phyloP scores from a whole-genome alignment of 2,797 vertebrate genomes.

The Melanotaenia boesemani region DNA sequence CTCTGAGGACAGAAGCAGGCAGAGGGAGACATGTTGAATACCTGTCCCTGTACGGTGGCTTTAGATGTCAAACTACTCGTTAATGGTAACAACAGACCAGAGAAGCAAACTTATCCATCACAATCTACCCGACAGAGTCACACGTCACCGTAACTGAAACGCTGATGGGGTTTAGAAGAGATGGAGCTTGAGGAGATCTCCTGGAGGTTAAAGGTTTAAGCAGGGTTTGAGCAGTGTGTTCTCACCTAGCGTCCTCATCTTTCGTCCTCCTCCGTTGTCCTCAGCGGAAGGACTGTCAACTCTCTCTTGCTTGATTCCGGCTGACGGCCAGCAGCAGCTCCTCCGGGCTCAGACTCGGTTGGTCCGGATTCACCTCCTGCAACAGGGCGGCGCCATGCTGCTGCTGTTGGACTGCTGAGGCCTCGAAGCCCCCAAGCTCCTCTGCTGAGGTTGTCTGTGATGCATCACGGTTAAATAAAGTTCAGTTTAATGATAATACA shows the following conservation, averaged over 20 bases:
- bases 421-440: conserved; percentile 81
- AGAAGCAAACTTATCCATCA: too few relatives aligned
- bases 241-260: conserved; percentile 59
- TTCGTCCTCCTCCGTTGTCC: conserved; percentile 32
- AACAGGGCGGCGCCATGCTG: conserved; percentile 59
- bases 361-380: conserved; percentile 69
- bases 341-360: conserved; percentile 72
- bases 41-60: not conserved
- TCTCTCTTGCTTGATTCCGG: conserved; percentile 94
- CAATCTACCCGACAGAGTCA: too few relatives aligned
- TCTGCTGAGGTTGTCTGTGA: conserved; percentile 88
- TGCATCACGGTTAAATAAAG: not conserved
- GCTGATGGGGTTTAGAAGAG: too few relatives aligned
- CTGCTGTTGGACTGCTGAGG: conserved; percentile 30
- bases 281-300: conserved; percentile 81
- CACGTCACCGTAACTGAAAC: too few relatives aligned
- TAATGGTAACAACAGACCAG: too few relatives aligned
- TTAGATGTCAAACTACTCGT: too few relatives aligned
- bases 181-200: too few relatives aligned
- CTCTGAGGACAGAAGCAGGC: conserved; percentile 53
- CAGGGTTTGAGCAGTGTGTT: too few relatives aligned
- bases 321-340: conserved; percentile 89
- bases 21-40: not conserved
- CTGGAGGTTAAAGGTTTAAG: too few relatives aligned
- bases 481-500: not conserved